A percentile compares a stretch with the other conserved stretches of the same genome.
These are phyloP conservation scores for human DNA, from an alignment of 2,113 vertebrate genomes.

Conservation along the genomic window DNA sequence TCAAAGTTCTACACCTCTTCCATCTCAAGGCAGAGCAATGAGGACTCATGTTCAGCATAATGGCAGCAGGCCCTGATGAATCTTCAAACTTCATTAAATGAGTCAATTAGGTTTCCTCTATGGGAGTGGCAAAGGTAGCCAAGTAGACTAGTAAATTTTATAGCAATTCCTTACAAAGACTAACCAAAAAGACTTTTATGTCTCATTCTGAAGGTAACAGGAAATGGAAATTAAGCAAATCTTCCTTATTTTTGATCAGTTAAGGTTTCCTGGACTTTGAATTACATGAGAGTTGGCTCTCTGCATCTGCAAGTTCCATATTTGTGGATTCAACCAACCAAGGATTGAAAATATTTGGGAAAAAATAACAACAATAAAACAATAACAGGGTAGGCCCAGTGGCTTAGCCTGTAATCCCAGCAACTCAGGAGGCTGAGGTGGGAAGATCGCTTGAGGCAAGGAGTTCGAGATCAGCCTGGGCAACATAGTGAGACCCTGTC, in stretches of 20 bases:
- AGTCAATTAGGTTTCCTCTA: not conserved
- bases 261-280: not conserved
- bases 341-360: not conserved
- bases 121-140: not conserved
- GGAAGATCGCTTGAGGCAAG: not conserved
- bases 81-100: not conserved
- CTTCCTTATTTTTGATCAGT: not conserved
- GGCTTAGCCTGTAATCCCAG: not conserved
- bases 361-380: not conserved
- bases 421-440: not conserved
- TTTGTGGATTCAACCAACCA: not conserved
- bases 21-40: not conserved
- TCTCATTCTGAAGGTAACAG: not conserved
- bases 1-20: not conserved
- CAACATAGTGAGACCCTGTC: too few relatives aligned
- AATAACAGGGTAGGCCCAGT: too few relatives aligned
- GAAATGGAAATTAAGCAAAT: constrained; percentile 6
- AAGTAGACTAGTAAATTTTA: not conserved
- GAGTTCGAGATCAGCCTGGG: not conserved
- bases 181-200: not conserved
- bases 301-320: not conserved
- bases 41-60: not conserved
- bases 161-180: not conserved
- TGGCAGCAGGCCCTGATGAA: not conserved
- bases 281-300: not conserved